Evolutionary conservation across 2,797 vertebrate species (phyloP).

Genomic region (Pelodytes ibericus): DNA sequence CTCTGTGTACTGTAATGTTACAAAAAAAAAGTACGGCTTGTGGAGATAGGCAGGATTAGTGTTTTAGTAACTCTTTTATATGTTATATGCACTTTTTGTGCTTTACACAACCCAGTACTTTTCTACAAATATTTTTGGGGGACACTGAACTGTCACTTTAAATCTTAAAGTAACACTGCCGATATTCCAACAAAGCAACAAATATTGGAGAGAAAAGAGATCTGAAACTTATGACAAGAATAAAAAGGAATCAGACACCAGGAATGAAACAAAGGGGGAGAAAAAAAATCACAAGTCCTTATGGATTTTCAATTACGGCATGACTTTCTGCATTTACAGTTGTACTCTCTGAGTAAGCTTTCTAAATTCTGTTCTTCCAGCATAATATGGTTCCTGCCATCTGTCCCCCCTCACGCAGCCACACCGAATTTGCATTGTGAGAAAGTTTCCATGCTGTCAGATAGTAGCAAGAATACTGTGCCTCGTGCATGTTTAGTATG

Average conservation of each 20-base stretch:
- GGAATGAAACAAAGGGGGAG: constrained; percentile 18
- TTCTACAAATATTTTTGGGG: too few relatives aligned
- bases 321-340: constrained; percentile 52
- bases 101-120: too few relatives aligned
- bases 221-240: constrained; percentile 28
- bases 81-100: too few relatives aligned
- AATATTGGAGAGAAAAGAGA: constrained; percentile 34
- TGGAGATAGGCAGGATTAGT: too few relatives aligned
- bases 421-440: constrained; percentile 52
- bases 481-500: constrained; percentile 53
- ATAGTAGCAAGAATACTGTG: constrained; percentile 33
- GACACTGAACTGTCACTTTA: too few relatives aligned
- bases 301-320: constrained; percentile 54
- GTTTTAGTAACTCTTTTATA: too few relatives aligned
- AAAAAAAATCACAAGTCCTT: constrained; percentile 40
- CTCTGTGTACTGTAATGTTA: too few relatives aligned
- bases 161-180: too few relatives aligned
- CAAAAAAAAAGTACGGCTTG: too few relatives aligned
- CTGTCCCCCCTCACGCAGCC: constrained; percentile 47
- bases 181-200: constrained; percentile 10
- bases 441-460: constrained; percentile 54
- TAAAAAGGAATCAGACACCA: constrained; percentile 30
- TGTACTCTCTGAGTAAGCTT: constrained; percentile 52
- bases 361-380: constrained; percentile 55
- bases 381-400: constrained; percentile 54